These are phyloP conservation scores for Agriopis leucophaearia DNA, from an alignment of 2,888 invertebrate species.

Conservation along the genomic window DNA sequence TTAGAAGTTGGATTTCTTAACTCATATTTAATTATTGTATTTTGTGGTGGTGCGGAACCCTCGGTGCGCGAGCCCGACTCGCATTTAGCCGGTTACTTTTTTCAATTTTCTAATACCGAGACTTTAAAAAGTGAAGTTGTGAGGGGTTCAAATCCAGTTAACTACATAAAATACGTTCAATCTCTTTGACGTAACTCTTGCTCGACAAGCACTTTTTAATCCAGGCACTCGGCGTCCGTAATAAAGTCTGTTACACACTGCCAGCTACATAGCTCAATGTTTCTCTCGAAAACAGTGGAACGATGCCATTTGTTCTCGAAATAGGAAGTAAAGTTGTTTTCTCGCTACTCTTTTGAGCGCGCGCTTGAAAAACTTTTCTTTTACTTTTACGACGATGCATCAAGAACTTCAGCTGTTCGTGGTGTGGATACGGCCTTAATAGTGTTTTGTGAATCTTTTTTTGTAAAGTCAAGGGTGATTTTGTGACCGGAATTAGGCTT, in stretches of 20 bases:
- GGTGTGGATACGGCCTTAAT: slow-evolving; percentile 46
- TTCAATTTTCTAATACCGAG: too few species aligned
- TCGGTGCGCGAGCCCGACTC: too few species aligned
- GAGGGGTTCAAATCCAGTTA: too few species aligned
- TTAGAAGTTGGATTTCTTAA: too few species aligned
- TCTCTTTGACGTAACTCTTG: slow-evolving; percentile 7
- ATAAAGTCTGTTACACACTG: slow-evolving; percentile 47
- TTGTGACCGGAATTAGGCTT: slow-evolving; percentile 27
- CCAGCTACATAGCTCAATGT: slow-evolving; percentile 49
- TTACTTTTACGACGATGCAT: slow-evolving; percentile 64
- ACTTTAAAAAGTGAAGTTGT: too few species aligned
- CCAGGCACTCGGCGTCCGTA: slow-evolving; percentile 34
- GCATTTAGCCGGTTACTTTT: too few species aligned
- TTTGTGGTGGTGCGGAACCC: too few species aligned
- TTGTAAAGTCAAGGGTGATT: slow-evolving; percentile 28
- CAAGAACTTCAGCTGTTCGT: slow-evolving; percentile 50
- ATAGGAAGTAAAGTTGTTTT: slow-evolving; percentile 75
- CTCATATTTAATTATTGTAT: too few species aligned
- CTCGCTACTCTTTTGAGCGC: slow-evolving; percentile 61
- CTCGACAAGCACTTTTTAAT: slow-evolving; percentile 33
- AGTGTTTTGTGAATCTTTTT: slow-evolving; percentile 47
- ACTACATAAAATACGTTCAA: neutral
- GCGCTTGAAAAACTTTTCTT: slow-evolving; percentile 62
- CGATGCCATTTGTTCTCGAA: slow-evolving; percentile 72
- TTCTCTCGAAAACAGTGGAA: slow-evolving; percentile 58